phyloP scores from a whole-genome alignment of 2,113 vertebrate genomes.

The Vulpes ferrilata region DNA sequence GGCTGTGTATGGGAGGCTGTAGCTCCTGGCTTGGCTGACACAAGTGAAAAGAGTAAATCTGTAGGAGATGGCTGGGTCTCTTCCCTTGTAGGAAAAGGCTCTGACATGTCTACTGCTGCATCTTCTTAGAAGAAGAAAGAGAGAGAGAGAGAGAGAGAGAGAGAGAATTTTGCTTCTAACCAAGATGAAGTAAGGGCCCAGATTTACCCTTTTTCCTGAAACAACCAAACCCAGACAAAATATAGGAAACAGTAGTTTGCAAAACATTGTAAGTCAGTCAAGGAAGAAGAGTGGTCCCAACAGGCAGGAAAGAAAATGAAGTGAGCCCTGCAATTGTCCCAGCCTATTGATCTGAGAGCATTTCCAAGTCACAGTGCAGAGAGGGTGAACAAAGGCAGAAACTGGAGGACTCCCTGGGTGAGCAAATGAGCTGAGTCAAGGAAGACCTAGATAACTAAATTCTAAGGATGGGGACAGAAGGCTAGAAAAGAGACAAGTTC shows the following conservation, averaged over 20 bases:
- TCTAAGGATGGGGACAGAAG: not conserved
- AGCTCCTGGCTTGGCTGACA: not conserved
- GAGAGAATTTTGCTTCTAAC: not conserved
- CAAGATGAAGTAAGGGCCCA: not conserved
- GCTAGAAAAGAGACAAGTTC: not conserved
- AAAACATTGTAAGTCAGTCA: not conserved
- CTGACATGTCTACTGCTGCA: not conserved
- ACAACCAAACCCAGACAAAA: not conserved
- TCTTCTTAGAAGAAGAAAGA: not conserved
- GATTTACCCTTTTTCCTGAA: not conserved
- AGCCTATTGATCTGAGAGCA: not conserved
- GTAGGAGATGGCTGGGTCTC: not conserved
- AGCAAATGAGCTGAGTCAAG: not conserved
- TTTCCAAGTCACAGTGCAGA: not conserved
- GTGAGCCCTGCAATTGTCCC: not conserved
- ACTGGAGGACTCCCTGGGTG: not conserved
- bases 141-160: not conserved
- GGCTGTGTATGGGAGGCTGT: not conserved
- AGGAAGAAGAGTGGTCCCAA: not conserved
- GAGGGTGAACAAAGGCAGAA: not conserved
- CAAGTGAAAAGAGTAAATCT: not conserved
- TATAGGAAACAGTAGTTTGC: not conserved
- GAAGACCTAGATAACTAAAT: not conserved
- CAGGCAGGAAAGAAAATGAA: not conserved
- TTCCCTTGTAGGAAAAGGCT: not conserved